Percentiles rank a stretch among this genome's conserved stretches.
phyloP scores from a whole-genome alignment of 2,113 vertebrate species.

The Bubo blakistoni region DNA sequence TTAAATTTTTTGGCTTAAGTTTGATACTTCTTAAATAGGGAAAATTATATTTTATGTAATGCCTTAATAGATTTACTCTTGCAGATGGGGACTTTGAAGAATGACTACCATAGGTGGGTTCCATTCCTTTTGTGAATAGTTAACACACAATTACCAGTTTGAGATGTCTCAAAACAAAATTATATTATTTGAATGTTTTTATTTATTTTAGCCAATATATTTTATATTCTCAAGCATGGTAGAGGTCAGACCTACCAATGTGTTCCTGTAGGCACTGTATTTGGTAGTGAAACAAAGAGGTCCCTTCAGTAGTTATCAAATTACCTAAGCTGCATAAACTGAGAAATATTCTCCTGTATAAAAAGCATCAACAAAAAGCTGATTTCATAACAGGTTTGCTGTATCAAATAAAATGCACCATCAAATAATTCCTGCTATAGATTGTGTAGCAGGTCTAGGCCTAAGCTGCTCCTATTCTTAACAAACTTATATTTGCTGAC shows the following conservation, averaged over 20 bases:
- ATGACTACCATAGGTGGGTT: neutral
- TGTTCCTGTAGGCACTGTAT: neutral
- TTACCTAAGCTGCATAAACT: neutral
- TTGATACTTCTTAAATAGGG: neutral
- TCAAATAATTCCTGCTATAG: neutral
- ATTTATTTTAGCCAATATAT: conserved; percentile 12
- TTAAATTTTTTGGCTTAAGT: neutral
- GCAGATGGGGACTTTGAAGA: neutral
- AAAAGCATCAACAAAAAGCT: neutral
- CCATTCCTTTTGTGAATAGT: neutral
- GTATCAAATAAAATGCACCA: neutral
- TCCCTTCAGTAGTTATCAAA: neutral
- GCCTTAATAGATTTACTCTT: neutral
- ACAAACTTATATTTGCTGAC: conserved; percentile 5
- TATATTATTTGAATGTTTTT: conserved; percentile 42
- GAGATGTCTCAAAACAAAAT: conserved; percentile 43
- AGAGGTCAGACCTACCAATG: neutral
- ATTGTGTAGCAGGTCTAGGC: neutral
- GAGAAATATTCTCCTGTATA: neutral
- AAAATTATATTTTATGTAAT: neutral
- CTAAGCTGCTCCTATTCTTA: neutral
- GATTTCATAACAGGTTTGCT: neutral
- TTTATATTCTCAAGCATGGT: neutral
- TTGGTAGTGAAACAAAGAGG: neutral
- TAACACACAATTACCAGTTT: neutral